These are phyloP conservation scores for Fratercula arctica DNA, from an alignment of 2,797 vertebrate genomes.

Conservation along the genomic window DNA sequence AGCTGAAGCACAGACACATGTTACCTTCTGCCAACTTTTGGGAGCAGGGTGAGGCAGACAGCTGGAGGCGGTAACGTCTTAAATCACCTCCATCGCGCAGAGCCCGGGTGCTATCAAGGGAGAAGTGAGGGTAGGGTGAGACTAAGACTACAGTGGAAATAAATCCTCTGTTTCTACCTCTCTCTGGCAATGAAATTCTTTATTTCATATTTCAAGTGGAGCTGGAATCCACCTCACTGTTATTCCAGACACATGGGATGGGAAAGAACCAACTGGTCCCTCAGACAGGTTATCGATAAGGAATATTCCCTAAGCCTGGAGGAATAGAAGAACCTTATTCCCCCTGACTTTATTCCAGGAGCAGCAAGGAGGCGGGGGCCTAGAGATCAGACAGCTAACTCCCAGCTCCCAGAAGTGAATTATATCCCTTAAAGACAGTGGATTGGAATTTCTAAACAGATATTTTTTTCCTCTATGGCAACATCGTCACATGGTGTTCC, in stretches of 20 bases:
- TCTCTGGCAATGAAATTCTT: not conserved
- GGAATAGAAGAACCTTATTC: not conserved
- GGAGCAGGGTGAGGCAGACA: not conserved
- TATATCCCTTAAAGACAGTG: not conserved
- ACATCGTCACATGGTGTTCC: not conserved
- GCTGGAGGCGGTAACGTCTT: constrained; percentile 27
- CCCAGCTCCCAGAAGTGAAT: not conserved
- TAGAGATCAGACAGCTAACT: not conserved
- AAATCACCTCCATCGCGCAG: not conserved
- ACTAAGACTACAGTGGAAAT: not conserved
- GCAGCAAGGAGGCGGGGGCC: not conserved
- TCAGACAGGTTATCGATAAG: not conserved
- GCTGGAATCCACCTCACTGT: not conserved
- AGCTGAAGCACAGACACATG: not conserved
- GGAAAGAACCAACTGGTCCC: not conserved
- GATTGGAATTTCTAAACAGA: not conserved
- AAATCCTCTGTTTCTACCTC: not conserved
- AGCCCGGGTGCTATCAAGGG: not conserved
- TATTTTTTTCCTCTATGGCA: not conserved
- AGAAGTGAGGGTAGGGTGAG: not conserved
- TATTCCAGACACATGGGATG: not conserved
- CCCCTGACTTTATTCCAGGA: not conserved
- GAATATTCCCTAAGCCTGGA: not conserved
- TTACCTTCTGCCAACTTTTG: not conserved
- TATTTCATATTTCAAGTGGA: not conserved